phyloP scores from a whole-genome alignment of 1,140 invertebrate species.

The Atta texana region DNA sequence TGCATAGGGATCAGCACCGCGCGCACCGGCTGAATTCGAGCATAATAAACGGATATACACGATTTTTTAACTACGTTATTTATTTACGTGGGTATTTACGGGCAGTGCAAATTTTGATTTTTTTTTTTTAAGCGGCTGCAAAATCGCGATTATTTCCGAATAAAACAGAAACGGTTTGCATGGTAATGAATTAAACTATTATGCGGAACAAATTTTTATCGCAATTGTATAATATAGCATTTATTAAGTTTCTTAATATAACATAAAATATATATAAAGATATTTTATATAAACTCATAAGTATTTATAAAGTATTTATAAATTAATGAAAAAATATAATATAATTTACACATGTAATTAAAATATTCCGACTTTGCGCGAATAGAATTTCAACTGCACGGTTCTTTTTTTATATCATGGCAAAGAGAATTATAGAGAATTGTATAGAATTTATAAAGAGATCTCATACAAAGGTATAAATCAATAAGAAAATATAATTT shows the following conservation, averaged over 20 bases:
- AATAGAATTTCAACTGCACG: neutral
- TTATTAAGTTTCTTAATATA: neutral
- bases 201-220: conserved; percentile 1
- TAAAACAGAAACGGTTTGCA: conserved; percentile 15
- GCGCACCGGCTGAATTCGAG: conserved; percentile 18
- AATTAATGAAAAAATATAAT: neutral
- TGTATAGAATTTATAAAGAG: neutral
- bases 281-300: neutral
- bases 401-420: neutral
- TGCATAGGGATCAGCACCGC: conserved; percentile 21
- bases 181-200: neutral
- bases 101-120: conserved; percentile 15
- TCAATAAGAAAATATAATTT: neutral
- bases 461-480: neutral
- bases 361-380: neutral
- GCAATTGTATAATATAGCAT: neutral
- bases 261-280: neutral
- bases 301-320: neutral
- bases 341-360: neutral
- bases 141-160: conserved; percentile 1
- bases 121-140: conserved; percentile 2
- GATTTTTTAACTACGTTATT: conserved; percentile 36
- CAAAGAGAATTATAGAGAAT: neutral
- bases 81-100: conserved; percentile 23
- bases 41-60: conserved; percentile 34